These are phyloP conservation scores for Andricus curvator DNA, from an alignment of 2,888 invertebrate genomes.

Conservation along the genomic window DNA sequence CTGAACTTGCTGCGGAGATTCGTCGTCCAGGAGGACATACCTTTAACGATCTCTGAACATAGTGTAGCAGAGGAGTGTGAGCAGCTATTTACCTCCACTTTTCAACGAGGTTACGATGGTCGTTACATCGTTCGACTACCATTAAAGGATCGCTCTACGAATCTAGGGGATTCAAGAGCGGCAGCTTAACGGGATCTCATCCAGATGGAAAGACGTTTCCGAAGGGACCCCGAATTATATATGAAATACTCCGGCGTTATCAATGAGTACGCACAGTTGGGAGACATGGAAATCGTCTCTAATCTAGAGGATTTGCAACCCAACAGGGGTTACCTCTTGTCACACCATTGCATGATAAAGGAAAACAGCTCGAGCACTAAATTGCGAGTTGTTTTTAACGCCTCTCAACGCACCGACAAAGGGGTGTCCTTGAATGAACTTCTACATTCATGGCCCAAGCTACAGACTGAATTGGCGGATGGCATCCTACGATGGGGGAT, in stretches of 20 bases:
- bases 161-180: neutral
- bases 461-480: neutral
- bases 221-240: too few species aligned
- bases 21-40: too few species aligned
- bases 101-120: too few species aligned
- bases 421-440: neutral
- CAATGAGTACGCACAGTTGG: neutral
- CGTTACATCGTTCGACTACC: neutral
- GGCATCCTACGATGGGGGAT: neutral
- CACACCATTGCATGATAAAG: neutral
- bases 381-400: neutral
- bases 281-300: neutral
- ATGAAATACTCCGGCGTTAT: neutral
- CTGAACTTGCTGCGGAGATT: too few species aligned
- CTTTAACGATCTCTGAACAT: too few species aligned
- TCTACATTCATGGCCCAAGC: neutral
- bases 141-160: neutral
- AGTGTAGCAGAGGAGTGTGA: too few species aligned
- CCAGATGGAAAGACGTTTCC: neutral
- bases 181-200: neutral
- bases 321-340: neutral
- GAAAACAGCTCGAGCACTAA: neutral
- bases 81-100: too few species aligned
- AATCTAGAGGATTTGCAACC: neutral
- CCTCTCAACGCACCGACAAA: too few species aligned